phyloP scores from a whole-genome alignment of 2,888 invertebrate genomes.

The Lobophora halterata region DNA sequence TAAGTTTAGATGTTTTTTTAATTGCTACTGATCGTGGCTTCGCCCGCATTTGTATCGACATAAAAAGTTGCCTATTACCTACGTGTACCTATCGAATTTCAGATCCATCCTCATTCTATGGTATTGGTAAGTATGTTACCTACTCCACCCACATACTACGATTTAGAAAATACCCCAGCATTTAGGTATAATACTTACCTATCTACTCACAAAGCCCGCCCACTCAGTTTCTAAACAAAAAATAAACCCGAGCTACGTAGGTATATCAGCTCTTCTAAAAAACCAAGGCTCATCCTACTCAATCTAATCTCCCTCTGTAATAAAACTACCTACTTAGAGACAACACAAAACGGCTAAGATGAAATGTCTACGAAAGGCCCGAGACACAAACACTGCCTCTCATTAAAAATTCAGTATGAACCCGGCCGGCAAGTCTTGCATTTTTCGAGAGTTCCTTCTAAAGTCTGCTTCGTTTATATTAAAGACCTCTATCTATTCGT shows the following conservation, averaged over 20 bases:
- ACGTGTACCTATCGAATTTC: too few species aligned
- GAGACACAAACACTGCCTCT: slow-evolving; percentile 45
- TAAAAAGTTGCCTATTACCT: too few species aligned
- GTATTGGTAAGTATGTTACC: too few species aligned
- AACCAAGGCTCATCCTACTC: too few species aligned
- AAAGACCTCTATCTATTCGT: slow-evolving; percentile 80
- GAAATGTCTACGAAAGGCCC: slow-evolving; percentile 33
- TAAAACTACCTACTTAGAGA: slow-evolving; percentile 19
- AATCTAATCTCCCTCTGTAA: slow-evolving; percentile 36
- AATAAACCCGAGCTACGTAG: slow-evolving; percentile 15
- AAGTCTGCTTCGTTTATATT: slow-evolving; percentile 80
- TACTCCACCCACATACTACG: too few species aligned
- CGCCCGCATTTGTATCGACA: too few species aligned
- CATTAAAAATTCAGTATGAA: slow-evolving; percentile 74
- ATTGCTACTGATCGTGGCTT: too few species aligned
- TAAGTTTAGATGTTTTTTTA: too few species aligned
- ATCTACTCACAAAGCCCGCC: background rate
- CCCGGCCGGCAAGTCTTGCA: slow-evolving; percentile 65
- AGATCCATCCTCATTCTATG: too few species aligned
- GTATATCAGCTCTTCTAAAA: too few species aligned
- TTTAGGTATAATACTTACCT: too few species aligned
- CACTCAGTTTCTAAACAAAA: background rate
- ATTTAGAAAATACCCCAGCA: too few species aligned
- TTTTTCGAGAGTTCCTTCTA: slow-evolving; percentile 78
- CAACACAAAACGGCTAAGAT: slow-evolving; percentile 30